Evolutionary conservation across 2,888 invertebrate genomes (phyloP), one percentile per base, ranked within the genome.

Genomic region (Plemyria rubiginata): DNA sequence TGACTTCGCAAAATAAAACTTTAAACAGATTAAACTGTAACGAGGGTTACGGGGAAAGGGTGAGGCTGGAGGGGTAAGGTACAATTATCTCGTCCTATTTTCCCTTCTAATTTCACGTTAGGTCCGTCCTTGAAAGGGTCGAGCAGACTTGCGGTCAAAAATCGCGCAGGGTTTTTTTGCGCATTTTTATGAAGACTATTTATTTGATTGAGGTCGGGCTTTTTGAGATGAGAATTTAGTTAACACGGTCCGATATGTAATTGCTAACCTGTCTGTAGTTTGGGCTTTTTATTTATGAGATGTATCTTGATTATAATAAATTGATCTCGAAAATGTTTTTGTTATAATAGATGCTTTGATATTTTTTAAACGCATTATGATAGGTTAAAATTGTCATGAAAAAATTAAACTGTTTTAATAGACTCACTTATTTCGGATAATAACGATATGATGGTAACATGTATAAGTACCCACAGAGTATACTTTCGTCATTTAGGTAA

Each of bases 21-120:
- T 88, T 87, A 88, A 87, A 88, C 85, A 87, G 90, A 91, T 90
- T 90, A 90, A 90, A 88, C 85, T 84, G 85, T 86, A 88, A 90
- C 82, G 87, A 85, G 85, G 81, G 81, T 75, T 72, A 69, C 54
- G 54, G 75, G 70, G 70, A 67, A 68, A 70, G 69, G 70, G 41
- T 66, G 54, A 46, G 72, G 70, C 75, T 72, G 73, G 66, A 70
- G 75, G 75, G 77, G 74, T 75, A 78, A 72, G 77, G 79, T 69
- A 80, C 88, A 90, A 91, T 91, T 90, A 90, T 90, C 88, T 90
- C 84, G 88, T 89, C 88, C 89, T 88, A 88, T 89, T 90, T 86
- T 88, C 87, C 84, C 87, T 87, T 87, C 85, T 88, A 90, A 90
- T 89, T 91, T 87, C 80, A 85, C 83, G 86, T 85, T 83, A 82